These are phyloP conservation scores for Agrochola lota DNA, from an alignment of 2,888 invertebrate species.

Conservation along the genomic window DNA sequence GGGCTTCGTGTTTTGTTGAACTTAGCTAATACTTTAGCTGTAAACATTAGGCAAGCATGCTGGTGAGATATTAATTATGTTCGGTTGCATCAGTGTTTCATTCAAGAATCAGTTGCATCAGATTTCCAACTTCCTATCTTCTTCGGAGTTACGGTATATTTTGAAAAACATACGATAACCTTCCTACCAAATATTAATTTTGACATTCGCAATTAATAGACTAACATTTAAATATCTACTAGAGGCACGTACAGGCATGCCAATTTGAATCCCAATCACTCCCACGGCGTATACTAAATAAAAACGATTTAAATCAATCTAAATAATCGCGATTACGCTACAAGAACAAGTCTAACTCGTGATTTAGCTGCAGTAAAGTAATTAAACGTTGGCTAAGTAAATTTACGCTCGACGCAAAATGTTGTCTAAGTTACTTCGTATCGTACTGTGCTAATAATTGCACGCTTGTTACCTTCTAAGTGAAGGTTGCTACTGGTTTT, in stretches of 20 bases:
- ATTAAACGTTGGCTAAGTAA: slow-evolving; percentile 65
- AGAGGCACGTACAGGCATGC: background rate
- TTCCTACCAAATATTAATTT: background rate
- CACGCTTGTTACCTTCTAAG: slow-evolving; percentile 55
- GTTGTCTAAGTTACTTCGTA: slow-evolving; percentile 69
- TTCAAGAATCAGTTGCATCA: background rate
- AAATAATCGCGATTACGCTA: slow-evolving; percentile 70
- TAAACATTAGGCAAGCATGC: slow-evolving; percentile 25
- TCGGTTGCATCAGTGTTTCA: slow-evolving; percentile 3
- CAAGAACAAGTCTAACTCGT: slow-evolving; percentile 69
- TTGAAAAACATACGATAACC: background rate
- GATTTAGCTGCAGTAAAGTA: slow-evolving; percentile 69
- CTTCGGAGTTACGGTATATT: background rate
- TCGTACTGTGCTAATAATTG: slow-evolving; percentile 73
- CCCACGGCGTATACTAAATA: slow-evolving; percentile 38
- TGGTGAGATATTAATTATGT: slow-evolving; percentile 10
- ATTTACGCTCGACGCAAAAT: slow-evolving; percentile 75
- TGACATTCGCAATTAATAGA: too few relatives aligned
- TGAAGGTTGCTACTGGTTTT: slow-evolving; percentile 32
- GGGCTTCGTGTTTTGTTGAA: slow-evolving; percentile 34
- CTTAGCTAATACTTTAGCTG: slow-evolving; percentile 9
- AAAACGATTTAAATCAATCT: slow-evolving; percentile 61
- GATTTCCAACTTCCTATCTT: background rate
- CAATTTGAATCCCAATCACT: slow-evolving; percentile 7
- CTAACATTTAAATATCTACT: too few relatives aligned